Percentiles rank a stretch among this genome's conserved stretches.
phyloP scores from a whole-genome alignment of 2,888 invertebrate genomes.

The Tiliacea citrago region DNA sequence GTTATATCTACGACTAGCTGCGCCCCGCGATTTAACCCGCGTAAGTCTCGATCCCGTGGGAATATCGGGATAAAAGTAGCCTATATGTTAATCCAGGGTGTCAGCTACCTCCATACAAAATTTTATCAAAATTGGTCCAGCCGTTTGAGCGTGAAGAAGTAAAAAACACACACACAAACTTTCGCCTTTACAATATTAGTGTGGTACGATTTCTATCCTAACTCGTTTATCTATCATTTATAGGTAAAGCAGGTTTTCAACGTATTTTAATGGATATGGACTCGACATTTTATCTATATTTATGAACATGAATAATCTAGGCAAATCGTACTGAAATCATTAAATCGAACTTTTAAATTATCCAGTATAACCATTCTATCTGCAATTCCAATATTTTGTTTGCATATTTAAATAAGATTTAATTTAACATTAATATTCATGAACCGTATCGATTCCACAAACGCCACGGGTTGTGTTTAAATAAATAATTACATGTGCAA shows the following conservation, averaged over 20 bases:
- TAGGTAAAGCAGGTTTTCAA: conserved; percentile 14
- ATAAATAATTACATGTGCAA: conserved; percentile 55
- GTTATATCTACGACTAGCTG: not conserved
- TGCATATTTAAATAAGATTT: conserved; percentile 52
- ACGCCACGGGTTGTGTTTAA: conserved; percentile 39
- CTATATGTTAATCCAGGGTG: too few relatives aligned
- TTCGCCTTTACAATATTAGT: too few relatives aligned
- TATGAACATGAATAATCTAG: conserved; percentile 24
- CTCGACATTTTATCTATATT: conserved; percentile 18
- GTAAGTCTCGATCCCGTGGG: too few relatives aligned
- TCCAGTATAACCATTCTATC: conserved; percentile 40
- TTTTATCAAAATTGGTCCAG: too few relatives aligned
- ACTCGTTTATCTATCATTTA: conserved; percentile 18
- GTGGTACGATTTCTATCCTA: conserved; percentile 7
- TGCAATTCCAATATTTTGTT: conserved; percentile 50
- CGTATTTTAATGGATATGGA: conserved; percentile 4
- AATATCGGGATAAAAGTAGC: too few relatives aligned
- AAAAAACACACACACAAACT: too few relatives aligned
- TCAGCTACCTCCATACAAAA: too few relatives aligned
- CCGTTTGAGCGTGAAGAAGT: too few relatives aligned
- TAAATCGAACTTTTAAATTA: conserved; percentile 42
- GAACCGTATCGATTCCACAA: conserved; percentile 47
- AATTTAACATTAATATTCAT: conserved; percentile 52
- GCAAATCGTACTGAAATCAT: conserved; percentile 28
- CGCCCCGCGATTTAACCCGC: too few relatives aligned